Percentiles rank a stretch among this genome's conserved stretches.
These are phyloP conservation scores for Synanthedon tipuliformis DNA, from an alignment of 2,888 invertebrate species.

Conservation along the genomic window DNA sequence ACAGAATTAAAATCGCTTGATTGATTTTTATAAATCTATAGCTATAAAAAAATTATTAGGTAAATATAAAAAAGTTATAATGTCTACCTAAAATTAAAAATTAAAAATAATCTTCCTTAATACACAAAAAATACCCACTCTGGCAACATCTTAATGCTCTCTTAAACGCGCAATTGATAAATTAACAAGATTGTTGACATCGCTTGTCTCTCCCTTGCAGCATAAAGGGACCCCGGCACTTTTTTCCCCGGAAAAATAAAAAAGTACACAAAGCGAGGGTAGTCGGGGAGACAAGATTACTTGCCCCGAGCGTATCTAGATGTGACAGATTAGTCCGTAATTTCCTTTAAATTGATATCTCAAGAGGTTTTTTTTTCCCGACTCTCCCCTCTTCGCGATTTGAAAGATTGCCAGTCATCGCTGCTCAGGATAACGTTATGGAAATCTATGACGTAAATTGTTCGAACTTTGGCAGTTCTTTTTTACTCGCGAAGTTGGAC, in stretches of 20 bases:
- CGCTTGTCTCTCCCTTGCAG: constrained; percentile 24
- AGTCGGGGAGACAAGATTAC: constrained; percentile 53
- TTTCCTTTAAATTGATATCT: constrained; percentile 67
- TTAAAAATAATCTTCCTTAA: neutral
- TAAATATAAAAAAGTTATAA: too few relatives aligned
- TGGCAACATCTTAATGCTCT: constrained; percentile 30
- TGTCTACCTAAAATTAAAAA: neutral
- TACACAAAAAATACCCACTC: constrained; percentile 7
- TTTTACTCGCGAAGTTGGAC: neutral
- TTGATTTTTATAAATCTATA: too few relatives aligned
- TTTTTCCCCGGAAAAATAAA: constrained; percentile 28
- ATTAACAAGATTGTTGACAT: constrained; percentile 54
- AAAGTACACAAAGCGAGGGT: constrained; percentile 35
- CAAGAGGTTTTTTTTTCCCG: constrained; percentile 41
- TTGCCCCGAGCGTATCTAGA: constrained; percentile 47
- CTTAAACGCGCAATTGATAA: constrained; percentile 51
- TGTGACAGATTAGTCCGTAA: constrained; percentile 68
- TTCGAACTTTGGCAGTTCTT: constrained; percentile 10
- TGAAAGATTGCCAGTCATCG: constrained; percentile 54
- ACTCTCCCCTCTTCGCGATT: constrained; percentile 18
- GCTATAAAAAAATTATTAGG: too few relatives aligned
- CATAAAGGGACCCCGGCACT: constrained; percentile 16
- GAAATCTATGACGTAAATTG: constrained; percentile 41
- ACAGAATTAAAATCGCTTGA: too few relatives aligned
- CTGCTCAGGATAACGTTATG: constrained; percentile 26